A percentile compares a stretch with the other conserved stretches of the same genome.
These are phyloP conservation scores for Neodiprion virginianus DNA, from an alignment of 1,140 invertebrate species.

Conservation along the genomic window DNA sequence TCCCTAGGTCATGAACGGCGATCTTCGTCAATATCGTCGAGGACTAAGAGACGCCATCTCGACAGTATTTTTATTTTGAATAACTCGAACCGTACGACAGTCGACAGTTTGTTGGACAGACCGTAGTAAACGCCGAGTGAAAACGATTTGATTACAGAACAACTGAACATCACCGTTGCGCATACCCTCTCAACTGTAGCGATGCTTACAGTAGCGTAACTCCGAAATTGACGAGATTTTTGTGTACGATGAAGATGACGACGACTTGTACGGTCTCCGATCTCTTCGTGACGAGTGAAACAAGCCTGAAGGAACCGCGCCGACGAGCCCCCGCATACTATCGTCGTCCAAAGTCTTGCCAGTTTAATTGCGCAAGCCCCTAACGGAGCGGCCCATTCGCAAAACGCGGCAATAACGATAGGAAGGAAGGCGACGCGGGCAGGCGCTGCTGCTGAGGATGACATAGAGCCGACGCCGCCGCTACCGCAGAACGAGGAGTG, in stretches of 20 bases:
- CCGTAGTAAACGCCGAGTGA: background rate
- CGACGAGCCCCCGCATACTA: too few relatives aligned
- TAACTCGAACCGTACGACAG: background rate
- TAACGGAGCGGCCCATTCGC: background rate
- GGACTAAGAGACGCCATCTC: background rate
- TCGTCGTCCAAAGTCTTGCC: background rate
- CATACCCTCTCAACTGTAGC: background rate
- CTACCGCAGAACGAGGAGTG: constrained; percentile 42
- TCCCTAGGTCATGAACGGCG: background rate
- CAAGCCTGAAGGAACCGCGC: too few relatives aligned
- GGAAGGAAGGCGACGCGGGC: background rate
- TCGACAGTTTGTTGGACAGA: background rate
- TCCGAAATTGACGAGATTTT: too few relatives aligned
- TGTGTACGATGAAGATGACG: background rate
- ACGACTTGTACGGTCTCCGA: background rate
- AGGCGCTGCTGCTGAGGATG: constrained; percentile 12
- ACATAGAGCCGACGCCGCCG: constrained; percentile 40
- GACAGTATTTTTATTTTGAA: background rate
- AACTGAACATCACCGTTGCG: background rate
- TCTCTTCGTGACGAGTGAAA: background rate
- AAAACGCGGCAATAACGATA: background rate
- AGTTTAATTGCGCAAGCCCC: too few relatives aligned
- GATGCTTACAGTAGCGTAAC: too few relatives aligned
- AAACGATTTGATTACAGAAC: background rate
- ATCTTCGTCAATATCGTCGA: background rate